A percentile compares a stretch with the other conserved stretches of the same genome.
Evolutionary conservation across 2,113 vertebrate species (phyloP).

Genomic region (Rhagologus leucostigma): DNA sequence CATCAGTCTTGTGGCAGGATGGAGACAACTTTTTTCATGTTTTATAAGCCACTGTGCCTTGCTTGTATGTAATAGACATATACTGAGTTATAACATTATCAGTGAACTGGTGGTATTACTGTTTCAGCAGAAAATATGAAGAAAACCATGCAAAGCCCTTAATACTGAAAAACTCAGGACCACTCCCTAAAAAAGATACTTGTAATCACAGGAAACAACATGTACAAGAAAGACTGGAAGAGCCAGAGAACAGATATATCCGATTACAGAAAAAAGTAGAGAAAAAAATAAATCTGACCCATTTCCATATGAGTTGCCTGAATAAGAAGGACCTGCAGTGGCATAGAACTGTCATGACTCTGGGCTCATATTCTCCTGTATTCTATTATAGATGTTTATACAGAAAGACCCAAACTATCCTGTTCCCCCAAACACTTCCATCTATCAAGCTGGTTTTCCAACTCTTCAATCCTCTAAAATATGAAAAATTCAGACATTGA

Average conservation of each 20-base stretch:
- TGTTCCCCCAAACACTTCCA: neutral
- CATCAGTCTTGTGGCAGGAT: neutral
- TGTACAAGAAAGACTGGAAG: neutral
- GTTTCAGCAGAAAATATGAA: neutral
- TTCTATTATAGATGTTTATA: neutral
- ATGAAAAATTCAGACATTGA: neutral
- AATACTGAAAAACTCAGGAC: neutral
- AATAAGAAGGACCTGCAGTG: neutral
- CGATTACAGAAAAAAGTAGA: neutral
- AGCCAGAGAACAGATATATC: neutral
- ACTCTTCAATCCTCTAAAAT: neutral
- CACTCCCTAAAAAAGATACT: neutral
- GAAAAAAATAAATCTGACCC: neutral
- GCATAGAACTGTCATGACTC: neutral
- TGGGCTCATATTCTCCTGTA: neutral
- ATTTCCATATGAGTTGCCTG: neutral
- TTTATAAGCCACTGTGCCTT: neutral
- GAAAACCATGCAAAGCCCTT: neutral
- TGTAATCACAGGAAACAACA: neutral
- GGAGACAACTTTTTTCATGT: neutral
- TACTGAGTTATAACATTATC: neutral
- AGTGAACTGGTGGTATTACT: neutral
- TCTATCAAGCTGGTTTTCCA: neutral
- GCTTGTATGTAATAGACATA: neutral
- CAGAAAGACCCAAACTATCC: neutral